Evolutionary conservation across 35 echinoderm and acorn worm species (phyloP), one percentile per base, ranked within the genome.

Genomic region (Ophioderma brevispina): DNA sequence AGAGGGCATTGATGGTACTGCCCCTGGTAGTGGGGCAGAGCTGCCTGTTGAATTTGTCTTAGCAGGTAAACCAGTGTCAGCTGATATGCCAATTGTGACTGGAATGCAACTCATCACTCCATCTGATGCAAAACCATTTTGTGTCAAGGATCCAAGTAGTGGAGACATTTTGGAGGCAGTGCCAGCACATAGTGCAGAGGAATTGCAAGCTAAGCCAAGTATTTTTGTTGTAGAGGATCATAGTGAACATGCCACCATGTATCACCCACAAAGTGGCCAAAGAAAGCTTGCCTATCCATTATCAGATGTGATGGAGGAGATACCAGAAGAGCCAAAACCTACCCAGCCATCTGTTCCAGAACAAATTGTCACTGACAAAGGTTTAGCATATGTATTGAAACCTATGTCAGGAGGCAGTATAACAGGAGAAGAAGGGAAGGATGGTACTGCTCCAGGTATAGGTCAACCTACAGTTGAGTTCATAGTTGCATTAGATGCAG

Each of bases 81-180:
- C 52, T 32, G 37, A 85, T 17, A 1, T 85, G 30, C 83, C 83
- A 36, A n/a, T 34, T 37, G 83, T 85, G 5, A 64, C 70, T 64
- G 83, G 31, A 64, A 37, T 64, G 23, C 17, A 70, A 70, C 59
- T 25, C 59, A 13, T 70, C 2, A 6, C 1, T 70, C 6, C 59
- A 13, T 33, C 18, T 35, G 25, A 32, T 84, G 32, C 35, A 81
- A 36, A 80, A 37, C 85, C 91, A 70, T 28, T 92, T 11, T 28
- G 42, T 13, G 85, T 92, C 5, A 52, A 76, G 31, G 91, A 92
- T 82, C 91, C 91, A 63, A 87, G 76, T 31, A 92, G 77, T 81
- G 91, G 91, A 2, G 79, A 92, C 6, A 38, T 63, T 17, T 43
- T 91, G 81, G 76, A 78, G 46, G 82, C 82, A 55, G 82, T 78